Base-by-base conservation (phyloP, 2,888 invertebrate genomes). In the Helobdella robusta region DNA sequence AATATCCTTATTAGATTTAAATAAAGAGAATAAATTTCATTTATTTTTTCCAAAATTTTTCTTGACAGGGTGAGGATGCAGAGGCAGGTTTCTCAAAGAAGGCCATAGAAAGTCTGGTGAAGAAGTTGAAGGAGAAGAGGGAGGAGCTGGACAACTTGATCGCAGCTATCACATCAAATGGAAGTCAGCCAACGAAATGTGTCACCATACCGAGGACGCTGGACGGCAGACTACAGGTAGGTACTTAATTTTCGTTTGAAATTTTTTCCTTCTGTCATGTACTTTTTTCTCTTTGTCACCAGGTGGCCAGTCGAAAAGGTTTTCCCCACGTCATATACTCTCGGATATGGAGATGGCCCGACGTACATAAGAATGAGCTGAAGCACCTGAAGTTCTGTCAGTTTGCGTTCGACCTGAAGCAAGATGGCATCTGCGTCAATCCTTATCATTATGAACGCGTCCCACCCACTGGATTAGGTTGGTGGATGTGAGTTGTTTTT, bases 301-400 rank as follows among this genome's bases (percentile, higher is more conserved):
- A 91, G 91, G 94, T 95, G 61, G 97, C 97, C 30, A 97, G 98
- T 30, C 85, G 95, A 62, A 98, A 99, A 83, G 97, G 98, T 5
- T 99, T 99, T 77, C 98, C 98, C 1, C 98, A 99, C 80, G 97
- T 99, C 1, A 97, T 99, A 70, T 98, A 98, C 76, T 94, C 97
- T 0, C 85, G 93, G 48, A 95, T 98, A 72, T 98, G 98, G 95
- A 86, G 98, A 73, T 99, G 95, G 94, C 95, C 97, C 0, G 98
- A 99, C 81, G 83, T 99, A 52, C 97, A 98, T 82, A 98, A 98
- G 81, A 99, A 98, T 80, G 98, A 98, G 81, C 82, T 99, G 72
- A 97, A 97, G 79, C 95, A 95, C 77, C 89, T 91, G 48, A 94
- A 94, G 80, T 91, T 89, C 79, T 99, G 98, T 80, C 91, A 93